Conservation (phyloP, 2,888 invertebrate genomes). For the Volucella inflata region DNA sequence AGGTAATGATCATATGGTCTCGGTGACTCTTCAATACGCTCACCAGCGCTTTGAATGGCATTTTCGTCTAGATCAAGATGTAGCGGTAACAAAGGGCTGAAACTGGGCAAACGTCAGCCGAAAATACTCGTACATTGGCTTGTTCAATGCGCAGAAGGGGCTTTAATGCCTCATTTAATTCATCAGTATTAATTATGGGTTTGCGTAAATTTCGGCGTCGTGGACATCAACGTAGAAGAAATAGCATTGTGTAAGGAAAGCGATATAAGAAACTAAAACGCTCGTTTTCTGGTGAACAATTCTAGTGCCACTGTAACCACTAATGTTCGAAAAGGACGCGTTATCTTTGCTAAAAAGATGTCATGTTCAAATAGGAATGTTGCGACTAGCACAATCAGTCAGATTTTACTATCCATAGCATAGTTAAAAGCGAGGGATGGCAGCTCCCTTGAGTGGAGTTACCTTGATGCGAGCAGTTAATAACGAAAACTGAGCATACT, state of each 20-base stretch:
- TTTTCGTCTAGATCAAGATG: no score
- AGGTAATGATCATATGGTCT: no score
- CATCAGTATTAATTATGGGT: background rate
- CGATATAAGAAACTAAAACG: background rate
- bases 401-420: no score
- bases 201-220: background rate
- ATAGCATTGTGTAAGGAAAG: background rate
- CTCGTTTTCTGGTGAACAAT: background rate
- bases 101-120: background rate
- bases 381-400: no score
- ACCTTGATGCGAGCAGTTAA: no score
- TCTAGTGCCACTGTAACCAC: background rate
- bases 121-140: constrained; percentile 12
- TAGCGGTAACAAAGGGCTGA: no score
- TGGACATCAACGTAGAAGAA: background rate
- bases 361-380: background rate
- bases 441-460: no score
- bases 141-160: constrained; percentile 4
- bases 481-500: no score
- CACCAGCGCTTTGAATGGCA: no score
- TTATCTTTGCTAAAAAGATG: background rate
- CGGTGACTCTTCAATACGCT: no score
- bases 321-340: background rate
- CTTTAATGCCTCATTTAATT: background rate
- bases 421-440: no score